Base-by-base conservation (phyloP, 2,797 vertebrate genomes). In the Chanos chanos region DNA sequence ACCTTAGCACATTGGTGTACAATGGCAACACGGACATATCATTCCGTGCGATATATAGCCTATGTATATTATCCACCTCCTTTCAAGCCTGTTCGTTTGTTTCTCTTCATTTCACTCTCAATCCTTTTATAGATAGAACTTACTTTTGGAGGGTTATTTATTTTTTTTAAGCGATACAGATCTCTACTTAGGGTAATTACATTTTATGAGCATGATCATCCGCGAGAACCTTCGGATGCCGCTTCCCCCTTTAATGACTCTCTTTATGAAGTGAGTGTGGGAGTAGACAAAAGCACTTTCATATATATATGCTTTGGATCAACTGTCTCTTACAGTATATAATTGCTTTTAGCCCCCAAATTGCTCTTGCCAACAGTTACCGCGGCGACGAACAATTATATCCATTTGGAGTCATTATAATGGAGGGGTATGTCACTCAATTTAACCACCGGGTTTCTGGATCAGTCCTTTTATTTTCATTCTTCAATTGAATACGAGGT, bases 291-390 rank as follows among this genome's bases (percentile, higher is more conserved):
- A 70, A 71, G 48, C 47, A 27, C 68, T 64, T 72, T 67, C 25
- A 33, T 40, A 53, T 49, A 51, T n/a, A n/a, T 52, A 56, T 31
- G 67, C 59, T 64, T 72, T 31, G 50, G 67, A 53, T 75, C 68
- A 43, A 68, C 59, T 60, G 58, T 68, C 73, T 65, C 55, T 28
- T 66, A 54, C 74, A 55, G 39, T 70, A 71, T 40, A 55, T 78
- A 65, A 76, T 73, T 62, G 72, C 65, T 74, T 74, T 19, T 25
- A 64, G 36, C 37, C 27, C 33, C 30, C 61, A 55, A 73, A 78
- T 78, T 56, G 61, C 70, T 71, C 67, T 71, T 53, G 48, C 68
- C 55, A 76, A 64, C 77, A 71, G 65, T 79, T 77, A 74, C 63
- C 56, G 22, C 70, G 72, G 64, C 64, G 70, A 64, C 58, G 74